Percentiles rank a stretch among this genome's conserved stretches.
phyloP scores from a whole-genome alignment of 1,140 invertebrate genomes.

The Atopsyche davidsoni region DNA sequence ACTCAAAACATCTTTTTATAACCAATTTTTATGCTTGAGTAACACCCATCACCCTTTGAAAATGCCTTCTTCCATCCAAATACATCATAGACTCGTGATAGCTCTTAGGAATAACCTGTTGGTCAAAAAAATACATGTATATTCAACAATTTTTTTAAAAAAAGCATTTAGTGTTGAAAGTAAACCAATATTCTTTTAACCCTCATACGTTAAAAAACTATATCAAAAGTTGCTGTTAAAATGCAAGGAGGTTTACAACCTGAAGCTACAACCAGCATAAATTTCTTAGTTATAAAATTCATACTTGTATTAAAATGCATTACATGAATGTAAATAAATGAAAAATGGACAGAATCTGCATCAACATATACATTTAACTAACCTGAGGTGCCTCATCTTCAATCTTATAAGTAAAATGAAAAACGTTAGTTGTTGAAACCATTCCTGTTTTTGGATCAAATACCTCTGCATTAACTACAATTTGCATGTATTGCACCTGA shows the following conservation, averaged over 20 bases:
- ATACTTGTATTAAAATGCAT: too few relatives aligned
- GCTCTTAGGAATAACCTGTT: constrained; percentile 56
- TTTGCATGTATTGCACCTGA: constrained; percentile 52
- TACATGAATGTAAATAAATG: too few relatives aligned
- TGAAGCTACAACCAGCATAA: too few relatives aligned
- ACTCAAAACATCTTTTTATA: too few relatives aligned
- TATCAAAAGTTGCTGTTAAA: too few relatives aligned
- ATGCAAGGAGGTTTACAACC: too few relatives aligned
- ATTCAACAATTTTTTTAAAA: too few relatives aligned
- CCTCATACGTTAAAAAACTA: too few relatives aligned
- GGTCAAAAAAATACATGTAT: not conserved
- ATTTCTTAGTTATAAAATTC: too few relatives aligned
- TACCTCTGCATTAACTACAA: constrained; percentile 63
- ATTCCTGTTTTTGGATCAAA: constrained; percentile 53
- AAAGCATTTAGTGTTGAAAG: too few relatives aligned
- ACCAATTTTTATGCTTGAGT: constrained; percentile 9
- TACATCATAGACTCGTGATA: constrained; percentile 74
- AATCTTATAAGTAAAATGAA: constrained; percentile 67
- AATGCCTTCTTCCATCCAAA: constrained; percentile 66
- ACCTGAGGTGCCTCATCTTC: constrained; percentile 45
- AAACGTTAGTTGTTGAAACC: constrained; percentile 65
- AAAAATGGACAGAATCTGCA: too few relatives aligned
- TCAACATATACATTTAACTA: constrained; percentile 1
- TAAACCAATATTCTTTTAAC: too few relatives aligned
- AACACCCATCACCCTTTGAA: constrained; percentile 42